Base-by-base conservation (phyloP, 2,888 invertebrate genomes). In the Ptychoptera contaminata region DNA sequence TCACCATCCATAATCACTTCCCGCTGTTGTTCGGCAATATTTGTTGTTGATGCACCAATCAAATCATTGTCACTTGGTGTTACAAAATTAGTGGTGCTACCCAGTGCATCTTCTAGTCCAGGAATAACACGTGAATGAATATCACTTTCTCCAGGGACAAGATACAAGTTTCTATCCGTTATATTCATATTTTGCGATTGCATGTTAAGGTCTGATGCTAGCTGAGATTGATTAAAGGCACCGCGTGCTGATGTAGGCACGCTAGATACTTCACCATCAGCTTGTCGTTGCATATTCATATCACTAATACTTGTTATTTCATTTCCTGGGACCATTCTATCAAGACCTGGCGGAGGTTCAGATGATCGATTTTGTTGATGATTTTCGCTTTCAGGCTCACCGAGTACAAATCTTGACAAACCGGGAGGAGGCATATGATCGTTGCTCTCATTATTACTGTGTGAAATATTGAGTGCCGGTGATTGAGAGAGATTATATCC, bases 361-460 rank as follows among this genome's bases (percentile, higher is more conserved):
- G 37, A 35, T 6, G 42, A 38, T 8, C 29, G 35, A 10, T 42
- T 29, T 30, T 46, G 42, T 12, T 51, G 65, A 44, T 57, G 63
- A 48, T 68, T 70, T 52, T 69, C 72, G 30, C 69, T 55, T 53
- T 79, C 78, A 40, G 76, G 74, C 56, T 77, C 76, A 1, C 80
- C 80, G 1, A 79, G 67, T 3, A 78, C 79, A 68, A 79, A 69
- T 50, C 80, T 66, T 11, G 77, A 73, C 9, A 78, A 56, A 0
- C 79, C 79, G 0, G 77, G 76, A 3, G 78, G 77, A 1, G 77
- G 77, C 48, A 72, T 64, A 46, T 67, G 65, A 50, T 73, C 71
- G 47, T 42, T 37, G 8, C 55, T 51, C 48, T 62, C 63, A 43
- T 59, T 54, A 44, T 56, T 57, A 42, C 54, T 51, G 37, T 58